Conservation (phyloP, 2,888 invertebrate species). For the Monoplex corrugatus region DNA sequence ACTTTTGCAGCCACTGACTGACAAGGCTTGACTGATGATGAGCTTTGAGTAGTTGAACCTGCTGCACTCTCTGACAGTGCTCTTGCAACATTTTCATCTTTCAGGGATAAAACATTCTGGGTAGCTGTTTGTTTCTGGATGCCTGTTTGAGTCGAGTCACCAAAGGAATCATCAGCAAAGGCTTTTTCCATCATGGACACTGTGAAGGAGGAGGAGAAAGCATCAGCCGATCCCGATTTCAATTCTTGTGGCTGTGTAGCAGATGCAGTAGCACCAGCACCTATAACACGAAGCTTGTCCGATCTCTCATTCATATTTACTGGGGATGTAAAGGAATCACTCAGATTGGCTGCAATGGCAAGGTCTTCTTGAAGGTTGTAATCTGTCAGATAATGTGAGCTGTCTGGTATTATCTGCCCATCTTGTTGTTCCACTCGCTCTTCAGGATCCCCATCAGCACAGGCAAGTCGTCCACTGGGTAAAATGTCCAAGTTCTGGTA, state of each 20-base stretch:
- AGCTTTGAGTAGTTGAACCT: not conserved
- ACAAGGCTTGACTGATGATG: not conserved
- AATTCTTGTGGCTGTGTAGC: not conserved
- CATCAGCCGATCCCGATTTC: not conserved
- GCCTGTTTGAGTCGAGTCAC: not conserved
- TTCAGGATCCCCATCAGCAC: slow-evolving; percentile 27
- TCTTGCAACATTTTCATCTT: not conserved
- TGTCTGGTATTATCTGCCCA: not conserved
- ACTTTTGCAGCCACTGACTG: not conserved
- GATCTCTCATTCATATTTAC: not conserved
- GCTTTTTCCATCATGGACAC: slow-evolving; percentile 71
- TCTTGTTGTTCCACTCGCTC: not conserved
- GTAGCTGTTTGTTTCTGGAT: not conserved
- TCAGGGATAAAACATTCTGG: not conserved
- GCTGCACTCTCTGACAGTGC: not conserved
- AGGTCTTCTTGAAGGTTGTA: slow-evolving; percentile 86
- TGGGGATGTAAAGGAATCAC: slow-evolving; percentile 63
- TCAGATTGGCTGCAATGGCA: slow-evolving; percentile 84
- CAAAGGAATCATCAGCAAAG: slow-evolving; percentile 53
- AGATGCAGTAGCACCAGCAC: not conserved
- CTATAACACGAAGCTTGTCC: not conserved
- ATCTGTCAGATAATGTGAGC: not conserved
- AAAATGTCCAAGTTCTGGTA: slow-evolving; percentile 32
- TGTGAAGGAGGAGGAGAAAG: slow-evolving; percentile 63
- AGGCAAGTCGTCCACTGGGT: not conserved